Evolutionary conservation across 2,888 invertebrate species (phyloP).

Genomic region (Lacanobia wlatinum): DNA sequence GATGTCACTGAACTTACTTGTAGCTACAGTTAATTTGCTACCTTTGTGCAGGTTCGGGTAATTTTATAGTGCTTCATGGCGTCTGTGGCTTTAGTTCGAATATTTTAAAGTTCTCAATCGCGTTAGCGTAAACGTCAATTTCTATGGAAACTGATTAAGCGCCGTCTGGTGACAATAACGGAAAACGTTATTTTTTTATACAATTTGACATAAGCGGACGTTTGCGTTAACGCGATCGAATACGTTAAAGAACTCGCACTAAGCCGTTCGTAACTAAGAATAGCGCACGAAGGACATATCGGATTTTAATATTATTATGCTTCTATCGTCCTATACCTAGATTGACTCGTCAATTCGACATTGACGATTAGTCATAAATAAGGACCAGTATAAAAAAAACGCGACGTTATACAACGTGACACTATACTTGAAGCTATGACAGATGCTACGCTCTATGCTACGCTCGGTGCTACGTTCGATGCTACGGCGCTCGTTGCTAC

Average conservation of each 20-base stretch:
- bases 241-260: too few relatives aligned
- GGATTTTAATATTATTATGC: neutral
- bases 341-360: neutral
- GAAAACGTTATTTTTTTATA: too few relatives aligned
- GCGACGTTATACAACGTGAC: too few relatives aligned
- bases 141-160: too few relatives aligned
- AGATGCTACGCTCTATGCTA: neutral
- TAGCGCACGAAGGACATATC: neutral
- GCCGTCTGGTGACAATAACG: too few relatives aligned
- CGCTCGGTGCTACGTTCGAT: too few relatives aligned
- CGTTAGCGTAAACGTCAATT: too few relatives aligned
- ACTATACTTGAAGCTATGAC: neutral
- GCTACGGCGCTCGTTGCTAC: neutral
- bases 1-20: neutral
- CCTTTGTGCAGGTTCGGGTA: conserved; percentile 7
- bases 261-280: neutral
- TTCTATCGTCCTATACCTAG: neutral
- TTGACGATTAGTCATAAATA: neutral
- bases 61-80: conserved; percentile 2
- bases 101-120: too few relatives aligned
- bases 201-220: too few relatives aligned
- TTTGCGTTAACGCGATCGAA: too few relatives aligned
- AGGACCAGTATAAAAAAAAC: neutral
- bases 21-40: conserved; percentile 12
- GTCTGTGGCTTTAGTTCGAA: too few relatives aligned